Conservation (phyloP, 2,797 vertebrate genomes). For the Pangasius sanitwongsei region DNA sequence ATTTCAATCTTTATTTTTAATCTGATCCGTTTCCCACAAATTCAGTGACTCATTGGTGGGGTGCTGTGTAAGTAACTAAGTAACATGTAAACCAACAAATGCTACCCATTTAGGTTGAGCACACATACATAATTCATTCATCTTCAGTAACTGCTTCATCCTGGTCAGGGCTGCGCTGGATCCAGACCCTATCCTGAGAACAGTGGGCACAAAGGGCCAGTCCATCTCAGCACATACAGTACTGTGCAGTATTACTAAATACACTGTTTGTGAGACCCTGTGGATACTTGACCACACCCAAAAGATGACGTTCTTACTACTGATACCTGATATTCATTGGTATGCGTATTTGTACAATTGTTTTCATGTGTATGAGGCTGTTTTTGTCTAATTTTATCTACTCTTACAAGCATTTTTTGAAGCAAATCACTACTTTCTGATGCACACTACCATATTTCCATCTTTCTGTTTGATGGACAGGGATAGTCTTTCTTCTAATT, state of each 20-base stretch:
- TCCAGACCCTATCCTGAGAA: not conserved
- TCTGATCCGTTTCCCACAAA: not conserved
- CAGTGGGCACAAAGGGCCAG: not conserved
- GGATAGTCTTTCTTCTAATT: not conserved
- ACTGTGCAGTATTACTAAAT: not conserved
- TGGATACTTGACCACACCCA: not conserved
- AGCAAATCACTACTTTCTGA: not conserved
- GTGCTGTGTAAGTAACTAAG: not conserved
- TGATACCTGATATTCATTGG: not conserved
- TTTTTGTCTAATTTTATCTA: not conserved
- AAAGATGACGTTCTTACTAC: not conserved
- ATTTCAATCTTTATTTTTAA: not conserved
- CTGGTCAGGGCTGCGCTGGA: not conserved
- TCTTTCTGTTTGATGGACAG: not conserved
- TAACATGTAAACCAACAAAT: not conserved
- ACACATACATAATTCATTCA: not conserved
- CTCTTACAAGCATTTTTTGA: not conserved
- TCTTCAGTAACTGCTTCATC: not conserved
- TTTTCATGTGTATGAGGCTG: not conserved
- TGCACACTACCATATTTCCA: not conserved
- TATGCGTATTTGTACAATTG: not conserved
- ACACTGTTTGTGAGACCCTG: not conserved
- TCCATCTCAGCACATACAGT: not conserved
- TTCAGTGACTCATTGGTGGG: not conserved
- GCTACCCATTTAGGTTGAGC: not conserved